Evolutionary conservation across 1,140 invertebrate genomes (phyloP).

Genomic region (Drosophila fuyamai): DNA sequence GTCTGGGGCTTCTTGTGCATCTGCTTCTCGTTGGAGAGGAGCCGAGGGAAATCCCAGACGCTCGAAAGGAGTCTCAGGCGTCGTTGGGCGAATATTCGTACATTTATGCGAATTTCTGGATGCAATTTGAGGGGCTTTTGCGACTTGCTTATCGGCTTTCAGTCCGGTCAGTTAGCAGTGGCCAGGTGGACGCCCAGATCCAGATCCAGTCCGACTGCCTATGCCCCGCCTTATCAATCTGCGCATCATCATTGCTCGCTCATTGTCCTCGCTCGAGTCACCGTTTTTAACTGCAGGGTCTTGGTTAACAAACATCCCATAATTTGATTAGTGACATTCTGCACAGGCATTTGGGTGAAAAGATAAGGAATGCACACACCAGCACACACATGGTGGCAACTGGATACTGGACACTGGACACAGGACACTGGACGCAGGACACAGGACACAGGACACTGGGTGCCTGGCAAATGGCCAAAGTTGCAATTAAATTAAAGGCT

Average conservation of each 20-base stretch:
- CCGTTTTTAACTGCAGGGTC: constrained; percentile 15
- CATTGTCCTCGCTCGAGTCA: constrained; percentile 27
- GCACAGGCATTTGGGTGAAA: constrained; percentile 76
- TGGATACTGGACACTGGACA: constrained; percentile 4
- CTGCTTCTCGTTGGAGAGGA: constrained; percentile 6
- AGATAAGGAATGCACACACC: constrained; percentile 65
- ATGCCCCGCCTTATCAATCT: constrained; percentile 41
- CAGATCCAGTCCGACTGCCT: too few relatives aligned
- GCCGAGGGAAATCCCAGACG: constrained; percentile 1
- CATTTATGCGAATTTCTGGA: constrained; percentile 18
- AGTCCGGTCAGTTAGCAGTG: constrained; percentile 3
- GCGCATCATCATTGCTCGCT: constrained; percentile 55
- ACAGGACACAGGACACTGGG: constrained; percentile 14
- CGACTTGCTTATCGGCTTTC: constrained; percentile 18
- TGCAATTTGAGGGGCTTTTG: constrained; percentile 18
- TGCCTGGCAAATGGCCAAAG: constrained; percentile 53
- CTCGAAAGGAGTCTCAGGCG: neutral
- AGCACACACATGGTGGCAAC: constrained; percentile 15
- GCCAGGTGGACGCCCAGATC: neutral
- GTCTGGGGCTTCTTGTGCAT: constrained; percentile 13
- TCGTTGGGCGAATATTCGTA: neutral
- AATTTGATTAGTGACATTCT: constrained; percentile 81
- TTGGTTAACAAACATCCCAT: constrained; percentile 70
- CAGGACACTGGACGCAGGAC: constrained; percentile 5
- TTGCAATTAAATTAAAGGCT: constrained; percentile 65